Percentiles rank a stretch among this genome's conserved stretches.
phyloP scores from a whole-genome alignment of 2,797 vertebrate species.

The Manis javanica region DNA sequence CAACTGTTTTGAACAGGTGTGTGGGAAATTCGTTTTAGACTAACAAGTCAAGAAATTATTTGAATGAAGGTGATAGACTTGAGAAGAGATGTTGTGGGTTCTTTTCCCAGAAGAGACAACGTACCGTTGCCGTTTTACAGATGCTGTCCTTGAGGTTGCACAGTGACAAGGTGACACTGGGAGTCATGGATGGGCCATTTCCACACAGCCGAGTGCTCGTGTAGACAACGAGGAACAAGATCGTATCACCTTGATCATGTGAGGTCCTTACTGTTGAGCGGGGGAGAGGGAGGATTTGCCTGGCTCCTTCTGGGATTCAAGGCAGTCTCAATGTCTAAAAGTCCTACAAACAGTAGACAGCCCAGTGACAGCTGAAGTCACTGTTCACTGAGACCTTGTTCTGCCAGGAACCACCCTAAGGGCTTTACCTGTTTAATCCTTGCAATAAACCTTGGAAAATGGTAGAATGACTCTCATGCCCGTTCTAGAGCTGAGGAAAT shows the following conservation, averaged over 20 bases:
- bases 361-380: not conserved
- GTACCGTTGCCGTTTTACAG: not conserved
- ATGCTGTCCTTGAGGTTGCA: not conserved
- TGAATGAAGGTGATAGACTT: not conserved
- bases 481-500: not conserved
- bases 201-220: not conserved
- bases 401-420: not conserved
- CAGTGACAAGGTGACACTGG: not conserved
- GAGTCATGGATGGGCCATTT: not conserved
- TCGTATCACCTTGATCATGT: not conserved
- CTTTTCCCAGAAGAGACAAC: not conserved
- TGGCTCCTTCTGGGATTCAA: not conserved
- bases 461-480: not conserved
- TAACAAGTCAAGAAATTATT: not conserved
- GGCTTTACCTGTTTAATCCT: not conserved
- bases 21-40: not conserved
- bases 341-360: not conserved
- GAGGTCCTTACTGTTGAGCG: not conserved
- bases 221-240: not conserved
- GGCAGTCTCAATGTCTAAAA: not conserved
- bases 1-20: too few species aligned
- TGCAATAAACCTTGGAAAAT: not conserved
- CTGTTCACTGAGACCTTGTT: not conserved
- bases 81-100: not conserved
- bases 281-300: not conserved